A percentile compares a stretch with the other conserved stretches of the same genome.
Conservation (phyloP, 2,888 invertebrate species). For the Drosophila hawaiiensis region DNA sequence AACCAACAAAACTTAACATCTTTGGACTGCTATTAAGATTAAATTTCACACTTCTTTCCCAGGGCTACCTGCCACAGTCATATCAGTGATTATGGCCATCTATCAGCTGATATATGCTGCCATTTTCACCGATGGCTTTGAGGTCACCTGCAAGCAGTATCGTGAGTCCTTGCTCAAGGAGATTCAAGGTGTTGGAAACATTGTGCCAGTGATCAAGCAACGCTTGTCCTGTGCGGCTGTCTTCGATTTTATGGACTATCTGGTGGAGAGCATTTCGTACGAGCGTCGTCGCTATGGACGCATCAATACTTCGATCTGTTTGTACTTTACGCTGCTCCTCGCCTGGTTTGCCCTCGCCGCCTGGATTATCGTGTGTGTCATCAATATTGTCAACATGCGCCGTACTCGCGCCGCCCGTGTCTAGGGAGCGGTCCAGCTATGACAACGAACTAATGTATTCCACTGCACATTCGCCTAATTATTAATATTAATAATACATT, state of each 20-base stretch:
- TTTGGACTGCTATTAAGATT: not conserved
- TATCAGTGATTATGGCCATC: conserved; percentile 88
- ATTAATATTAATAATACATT: conserved; percentile 28
- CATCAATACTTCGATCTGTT: conserved; percentile 90
- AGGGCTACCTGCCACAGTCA: conserved; percentile 88
- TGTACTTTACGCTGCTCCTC: conserved; percentile 88
- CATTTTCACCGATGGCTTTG: conserved; percentile 90
- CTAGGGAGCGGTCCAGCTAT: conserved; percentile 40
- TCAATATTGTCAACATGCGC: conserved; percentile 87
- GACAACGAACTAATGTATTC: conserved; percentile 26
- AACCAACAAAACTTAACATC: not conserved
- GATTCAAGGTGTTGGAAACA: conserved; percentile 84
- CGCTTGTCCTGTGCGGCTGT: conserved; percentile 91
- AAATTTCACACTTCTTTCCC: not conserved
- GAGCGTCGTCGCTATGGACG: conserved; percentile 88
- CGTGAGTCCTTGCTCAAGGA: conserved; percentile 88
- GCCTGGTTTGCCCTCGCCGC: conserved; percentile 88
- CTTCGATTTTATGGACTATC: conserved; percentile 93
- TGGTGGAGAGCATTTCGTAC: conserved; percentile 89
- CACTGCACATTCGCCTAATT: conserved; percentile 41
- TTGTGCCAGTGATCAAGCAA: conserved; percentile 84
- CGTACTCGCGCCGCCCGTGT: conserved; percentile 81
- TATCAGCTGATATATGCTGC: conserved; percentile 90
- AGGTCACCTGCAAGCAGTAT: conserved; percentile 91
- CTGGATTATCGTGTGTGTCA: conserved; percentile 86